These are phyloP conservation scores for Akabosia matsudoensis DNA, from an alignment of 1,140 invertebrate genomes.

Conservation along the genomic window DNA sequence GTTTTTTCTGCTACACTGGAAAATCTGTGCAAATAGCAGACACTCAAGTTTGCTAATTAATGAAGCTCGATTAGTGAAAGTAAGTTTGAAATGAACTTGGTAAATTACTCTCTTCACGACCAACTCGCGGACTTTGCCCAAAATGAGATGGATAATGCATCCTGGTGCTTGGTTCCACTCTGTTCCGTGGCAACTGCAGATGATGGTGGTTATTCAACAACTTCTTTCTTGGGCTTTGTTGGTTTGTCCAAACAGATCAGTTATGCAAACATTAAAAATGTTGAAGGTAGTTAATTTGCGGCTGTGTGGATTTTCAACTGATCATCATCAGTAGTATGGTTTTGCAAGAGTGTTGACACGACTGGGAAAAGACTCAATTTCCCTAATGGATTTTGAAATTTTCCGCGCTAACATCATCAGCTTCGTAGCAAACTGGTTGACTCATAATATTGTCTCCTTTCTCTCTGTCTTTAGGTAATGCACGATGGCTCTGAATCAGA, in stretches of 20 bases:
- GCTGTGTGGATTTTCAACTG: neutral
- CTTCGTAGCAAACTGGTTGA: neutral
- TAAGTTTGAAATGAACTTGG: neutral
- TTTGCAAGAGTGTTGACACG: neutral
- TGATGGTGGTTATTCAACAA: neutral
- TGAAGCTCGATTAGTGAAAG: neutral
- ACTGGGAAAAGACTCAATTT: conserved; percentile 46
- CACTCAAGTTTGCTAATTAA: neutral
- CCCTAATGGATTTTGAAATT: conserved; percentile 47
- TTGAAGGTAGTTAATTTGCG: neutral
- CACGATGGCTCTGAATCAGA: neutral
- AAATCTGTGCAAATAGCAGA: neutral
- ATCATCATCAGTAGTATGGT: neutral
- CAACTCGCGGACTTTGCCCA: neutral
- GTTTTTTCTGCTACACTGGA: too few species aligned
- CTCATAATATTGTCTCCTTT: conserved; percentile 15
- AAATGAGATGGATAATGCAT: neutral
- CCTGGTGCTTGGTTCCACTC: neutral
- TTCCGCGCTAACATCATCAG: conserved; percentile 22
- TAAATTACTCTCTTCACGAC: neutral
- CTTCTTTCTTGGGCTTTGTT: too few species aligned
- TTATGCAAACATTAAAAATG: neutral
- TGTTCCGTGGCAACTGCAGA: neutral
- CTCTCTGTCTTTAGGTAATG: neutral
- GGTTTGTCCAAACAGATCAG: neutral